Evolutionary conservation across 2,113 vertebrate species (phyloP), one percentile per base, ranked within the genome.

Genomic region (Aspiorhynchus laticeps): DNA sequence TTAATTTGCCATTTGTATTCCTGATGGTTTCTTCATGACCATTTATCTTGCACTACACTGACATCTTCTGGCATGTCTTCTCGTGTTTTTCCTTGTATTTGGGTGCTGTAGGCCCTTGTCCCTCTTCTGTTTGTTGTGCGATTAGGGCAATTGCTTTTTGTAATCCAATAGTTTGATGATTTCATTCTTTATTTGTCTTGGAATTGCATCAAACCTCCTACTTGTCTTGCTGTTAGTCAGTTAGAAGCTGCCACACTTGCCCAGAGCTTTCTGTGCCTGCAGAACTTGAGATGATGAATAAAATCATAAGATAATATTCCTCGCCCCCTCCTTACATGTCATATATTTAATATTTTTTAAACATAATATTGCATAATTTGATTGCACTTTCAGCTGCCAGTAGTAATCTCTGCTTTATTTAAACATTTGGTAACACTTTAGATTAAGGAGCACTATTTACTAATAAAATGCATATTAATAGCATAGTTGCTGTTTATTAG

Each of bases 1-100:
- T 80, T 86, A 85, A 75, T 74, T 80, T 87, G 26, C 48, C 24
- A 43, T 87, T 87, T 88, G 56, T 77, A 73, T 84, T 87, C 61
- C 79, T 79, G 31, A 12, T 21, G n/a, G 46, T 71, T 36, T 43
- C 65, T 33, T 17, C 14, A 24, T 53, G 19, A 24, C 24, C 84
- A 84, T 90, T 92, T 91, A 90, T 89, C 89, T 92, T 92, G 93
- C 91, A 91, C 94, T 92, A 94, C 91, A 95, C 92, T 95, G 95
- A 95, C 95, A 95, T 94, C 95, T 95, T 91, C 94, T 95, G 95
- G 94, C 91, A 94, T 76, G 80, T 79, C 82, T 87, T 86, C 61
- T 74, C 71, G 38, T 28, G 26, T 43, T 43, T 76, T 41, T 81
- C 56, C 31, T 75, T 71, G 28, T 36, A n/a, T 33, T 26, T n/a